Percentiles rank a stretch among this genome's conserved stretches.
phyloP scores from a whole-genome alignment of 2,797 vertebrate species.

The Sebastes dallii region DNA sequence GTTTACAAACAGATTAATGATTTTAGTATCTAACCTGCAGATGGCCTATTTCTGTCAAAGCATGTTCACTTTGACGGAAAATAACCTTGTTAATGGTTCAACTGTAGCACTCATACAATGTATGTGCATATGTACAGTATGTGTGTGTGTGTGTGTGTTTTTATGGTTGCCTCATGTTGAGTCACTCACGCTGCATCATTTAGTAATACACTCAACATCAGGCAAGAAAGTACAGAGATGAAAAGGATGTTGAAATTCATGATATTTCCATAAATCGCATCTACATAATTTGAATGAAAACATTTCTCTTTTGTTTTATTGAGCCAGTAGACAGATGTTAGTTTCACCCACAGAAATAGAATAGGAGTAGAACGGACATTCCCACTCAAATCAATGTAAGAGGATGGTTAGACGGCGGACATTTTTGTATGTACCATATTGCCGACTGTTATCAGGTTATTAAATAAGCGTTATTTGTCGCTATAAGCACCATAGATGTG shows the following conservation, averaged over 20 bases:
- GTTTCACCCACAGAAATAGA: not conserved
- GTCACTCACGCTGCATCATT: not conserved
- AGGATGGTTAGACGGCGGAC: no score
- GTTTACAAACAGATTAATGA: not conserved
- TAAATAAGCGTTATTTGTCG: no score
- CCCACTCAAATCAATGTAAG: no score
- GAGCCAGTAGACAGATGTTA: not conserved
- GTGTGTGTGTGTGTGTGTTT: not conserved
- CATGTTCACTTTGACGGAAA: slow-evolving; percentile 10
- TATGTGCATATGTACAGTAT: not conserved
- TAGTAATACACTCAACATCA: not conserved
- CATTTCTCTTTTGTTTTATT: not conserved
- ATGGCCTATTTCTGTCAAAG: slow-evolving; percentile 36
- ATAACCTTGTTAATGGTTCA: slow-evolving; percentile 7
- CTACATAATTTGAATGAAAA: not conserved
- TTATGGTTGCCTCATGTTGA: slow-evolving; percentile 11
- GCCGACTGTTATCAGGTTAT: no score
- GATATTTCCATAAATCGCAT: not conserved
- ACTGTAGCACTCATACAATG: not conserved
- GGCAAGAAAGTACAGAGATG: not conserved
- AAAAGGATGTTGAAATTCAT: not conserved
- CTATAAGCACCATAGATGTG: no score
- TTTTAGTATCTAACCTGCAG: slow-evolving; percentile 11
- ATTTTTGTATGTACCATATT: no score
- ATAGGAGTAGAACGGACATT: not conserved